Base-by-base conservation (phyloP, 2,113 vertebrate genomes). In the Scortum barcoo region DNA sequence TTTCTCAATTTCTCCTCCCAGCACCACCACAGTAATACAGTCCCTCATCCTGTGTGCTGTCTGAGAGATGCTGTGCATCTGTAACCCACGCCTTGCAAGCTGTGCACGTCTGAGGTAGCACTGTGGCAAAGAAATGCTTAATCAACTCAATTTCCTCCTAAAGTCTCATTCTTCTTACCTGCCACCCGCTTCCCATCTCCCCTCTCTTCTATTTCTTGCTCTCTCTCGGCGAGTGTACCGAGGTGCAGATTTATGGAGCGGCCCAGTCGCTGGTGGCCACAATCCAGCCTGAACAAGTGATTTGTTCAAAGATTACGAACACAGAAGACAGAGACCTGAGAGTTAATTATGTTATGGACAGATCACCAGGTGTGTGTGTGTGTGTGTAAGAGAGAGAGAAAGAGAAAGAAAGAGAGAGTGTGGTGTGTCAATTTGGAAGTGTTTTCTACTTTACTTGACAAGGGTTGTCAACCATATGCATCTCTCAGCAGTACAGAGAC, bases 81-180 rank as follows among this genome's bases (percentile, higher is more conserved):
- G 53, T 53, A 69, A 46, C 62, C 46, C 20, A 13, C 62, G 48
- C 71, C 61, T 70, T 74, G 60, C 67, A 86, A 75, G 66, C 81
- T 58, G 58, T 30, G 70, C 78, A 88, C 30, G 20, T 76, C 70
- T 70, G 57, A 81, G 36, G 63, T 20, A 36, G 30, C 11, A 26
- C 51, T 17, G 57, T 50, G 46, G 60, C 20, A 26, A 87, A 86
- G 72, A 86, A 84, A 87, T 67, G 72, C 81, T 84, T 74, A 53
- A 86, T 92, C 80, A 76, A 76, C 78, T 80, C 70, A 76, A 75
- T 81, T 83, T 71, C 78, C 80, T 80, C 74, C 26, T 22, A 30
- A 82, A 76, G 40, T 74, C 70, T 85, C 73, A 80, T 83, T 68
- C 73, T 69, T 86, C 40, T 78, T 77, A 71, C 84, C 72, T 79